These are phyloP conservation scores for Oeneis ivallda DNA, from an alignment of 2,888 invertebrate genomes.

Conservation along the genomic window DNA sequence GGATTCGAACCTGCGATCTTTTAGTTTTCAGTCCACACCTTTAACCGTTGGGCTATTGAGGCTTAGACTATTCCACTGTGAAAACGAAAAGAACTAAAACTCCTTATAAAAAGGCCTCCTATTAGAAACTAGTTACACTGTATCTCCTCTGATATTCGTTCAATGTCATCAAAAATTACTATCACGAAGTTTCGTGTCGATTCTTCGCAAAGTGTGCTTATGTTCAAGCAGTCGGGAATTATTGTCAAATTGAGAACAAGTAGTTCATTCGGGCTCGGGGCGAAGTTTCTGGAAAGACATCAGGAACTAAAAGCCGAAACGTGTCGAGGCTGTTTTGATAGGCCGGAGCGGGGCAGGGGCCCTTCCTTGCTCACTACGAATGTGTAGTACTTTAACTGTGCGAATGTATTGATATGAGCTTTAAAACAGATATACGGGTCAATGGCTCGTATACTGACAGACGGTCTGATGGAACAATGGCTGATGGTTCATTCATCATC, in stretches of 20 bases:
- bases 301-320: slow-evolving; percentile 47
- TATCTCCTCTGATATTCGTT: slow-evolving; percentile 7
- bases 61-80: not conserved
- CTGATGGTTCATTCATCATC: too few species aligned
- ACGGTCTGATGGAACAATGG: too few species aligned
- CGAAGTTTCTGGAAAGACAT: slow-evolving; percentile 31
- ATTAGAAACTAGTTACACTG: not conserved
- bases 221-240: slow-evolving; percentile 21
- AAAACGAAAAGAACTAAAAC: not conserved
- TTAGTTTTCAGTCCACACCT: too few species aligned
- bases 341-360: slow-evolving; percentile 12
- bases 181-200: slow-evolving; percentile 16
- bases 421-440: not conserved
- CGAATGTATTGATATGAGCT: not conserved
- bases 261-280: slow-evolving; percentile 19
- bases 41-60: too few species aligned
- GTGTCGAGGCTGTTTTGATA: slow-evolving; percentile 44
- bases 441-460: too few species aligned
- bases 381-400: slow-evolving; percentile 6
- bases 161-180: slow-evolving; percentile 17
- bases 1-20: too few species aligned
- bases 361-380: slow-evolving; percentile 7
- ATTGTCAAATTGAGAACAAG: slow-evolving; percentile 28
- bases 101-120: not conserved
- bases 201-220: slow-evolving; percentile 23